Conservation (phyloP, 2,888 invertebrate species). For the Polydrusus cervinus region DNA sequence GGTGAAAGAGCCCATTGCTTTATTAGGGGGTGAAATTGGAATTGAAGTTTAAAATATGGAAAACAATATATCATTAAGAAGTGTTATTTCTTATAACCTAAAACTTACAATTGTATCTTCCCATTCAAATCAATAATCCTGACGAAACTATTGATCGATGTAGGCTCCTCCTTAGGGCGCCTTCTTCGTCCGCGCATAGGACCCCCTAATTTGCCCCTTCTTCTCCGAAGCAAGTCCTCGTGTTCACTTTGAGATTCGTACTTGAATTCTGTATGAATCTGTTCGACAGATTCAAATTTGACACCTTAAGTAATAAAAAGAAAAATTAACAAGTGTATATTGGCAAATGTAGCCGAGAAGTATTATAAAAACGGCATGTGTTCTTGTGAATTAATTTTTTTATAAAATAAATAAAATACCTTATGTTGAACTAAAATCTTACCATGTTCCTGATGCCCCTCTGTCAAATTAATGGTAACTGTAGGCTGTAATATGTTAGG, state of each 20-base stretch:
- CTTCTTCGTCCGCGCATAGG: neutral
- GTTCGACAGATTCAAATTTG: constrained; percentile 33
- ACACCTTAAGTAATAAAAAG: neutral
- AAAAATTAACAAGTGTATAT: neutral
- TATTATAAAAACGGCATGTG: too few relatives aligned
- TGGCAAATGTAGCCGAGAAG: too few relatives aligned
- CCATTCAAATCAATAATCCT: constrained; percentile 14
- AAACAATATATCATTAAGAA: too few relatives aligned
- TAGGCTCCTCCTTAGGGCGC: neutral
- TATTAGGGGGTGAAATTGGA: too few relatives aligned
- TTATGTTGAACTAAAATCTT: neutral
- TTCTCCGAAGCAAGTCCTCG: constrained; percentile 23
- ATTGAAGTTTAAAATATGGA: too few relatives aligned
- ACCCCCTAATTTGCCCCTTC: neutral
- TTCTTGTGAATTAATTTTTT: too few relatives aligned
- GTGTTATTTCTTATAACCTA: too few relatives aligned
- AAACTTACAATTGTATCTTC: constrained; percentile 18
- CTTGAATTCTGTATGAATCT: constrained; percentile 39
- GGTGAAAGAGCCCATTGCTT: too few relatives aligned
- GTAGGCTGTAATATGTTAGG: neutral
- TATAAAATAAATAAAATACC: too few relatives aligned
- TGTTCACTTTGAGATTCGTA: constrained; percentile 40
- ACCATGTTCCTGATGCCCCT: neutral
- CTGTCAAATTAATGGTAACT: neutral
- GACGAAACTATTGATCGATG: neutral